Conservation (phyloP, 2,113 vertebrate species). For the Cervus canadensis region DNA sequence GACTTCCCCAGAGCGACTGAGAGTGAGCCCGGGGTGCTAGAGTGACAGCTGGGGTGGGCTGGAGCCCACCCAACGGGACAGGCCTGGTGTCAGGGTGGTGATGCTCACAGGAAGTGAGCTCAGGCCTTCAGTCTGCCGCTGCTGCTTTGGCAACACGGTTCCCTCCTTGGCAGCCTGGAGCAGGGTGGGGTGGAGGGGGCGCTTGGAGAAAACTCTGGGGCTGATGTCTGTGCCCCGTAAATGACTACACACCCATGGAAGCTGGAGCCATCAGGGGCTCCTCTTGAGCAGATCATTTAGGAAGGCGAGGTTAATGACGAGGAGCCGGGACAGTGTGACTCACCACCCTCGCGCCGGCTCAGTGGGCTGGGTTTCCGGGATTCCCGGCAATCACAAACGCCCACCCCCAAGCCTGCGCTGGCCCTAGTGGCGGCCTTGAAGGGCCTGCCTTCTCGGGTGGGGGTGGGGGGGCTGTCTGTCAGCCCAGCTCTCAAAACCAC, state of each 20-base stretch:
- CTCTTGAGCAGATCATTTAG: background rate
- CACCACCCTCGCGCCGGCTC: background rate
- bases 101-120: background rate
- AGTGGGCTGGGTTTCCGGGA: conserved; percentile 43
- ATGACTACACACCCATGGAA: background rate
- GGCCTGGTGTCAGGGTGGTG: background rate
- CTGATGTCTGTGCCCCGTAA: background rate
- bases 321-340: background rate
- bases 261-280: background rate
- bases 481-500: background rate
- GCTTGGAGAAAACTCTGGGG: background rate
- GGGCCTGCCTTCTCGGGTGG: background rate
- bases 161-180: background rate
- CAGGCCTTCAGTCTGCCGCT: background rate
- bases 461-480: background rate
- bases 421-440: background rate
- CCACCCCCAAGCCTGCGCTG: background rate
- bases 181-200: background rate
- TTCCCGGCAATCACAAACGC: background rate
- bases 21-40: background rate
- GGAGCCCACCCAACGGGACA: rapidly evolving
- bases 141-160: background rate
- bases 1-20: background rate
- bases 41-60: background rate
- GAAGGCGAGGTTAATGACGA: conserved; percentile 41